Evolutionary conservation across 2,888 invertebrate genomes (phyloP), one percentile per base, ranked within the genome.

Genomic region (Drosophila atroscutellata): DNA sequence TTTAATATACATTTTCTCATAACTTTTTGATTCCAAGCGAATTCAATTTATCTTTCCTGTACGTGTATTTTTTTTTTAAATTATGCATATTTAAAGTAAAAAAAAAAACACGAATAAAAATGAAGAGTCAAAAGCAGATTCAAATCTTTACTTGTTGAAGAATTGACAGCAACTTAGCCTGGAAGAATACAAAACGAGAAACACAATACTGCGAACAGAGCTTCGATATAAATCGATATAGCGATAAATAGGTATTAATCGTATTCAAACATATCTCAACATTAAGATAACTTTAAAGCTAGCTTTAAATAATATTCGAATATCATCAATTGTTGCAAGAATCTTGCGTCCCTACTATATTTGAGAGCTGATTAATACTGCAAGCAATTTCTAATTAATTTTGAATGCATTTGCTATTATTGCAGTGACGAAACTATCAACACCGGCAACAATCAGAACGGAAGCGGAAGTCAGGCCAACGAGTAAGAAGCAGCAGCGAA

Each of bases 401-500:
- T 30, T n/a, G 30, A 45, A 66, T 72, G 51, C 47, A 42, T 59
- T 69, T 73, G 45, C 15, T 51, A 18, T 65, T 58, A 32, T 77
- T 77, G 62, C 77, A 77, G 77, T 28, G 32, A 49, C 18, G 30
- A 45, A 30, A 45, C 47, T 26, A 36, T 20, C 56, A 61, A 70
- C 59, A 70, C 67, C 39, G 45, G 59, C 52, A 39, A 60, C 66
- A 68, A 55, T 63, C 26, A 58, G 36, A 75, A 55, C 85, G 81
- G 81, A 81, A 81, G 65, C 83, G 83, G 77, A 85, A 85, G 73
- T 74, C 70, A 61, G 68, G 45, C 51, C 59, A 56, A 55, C 54
- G 47, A 49, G 56, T 39, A 20, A 24, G 42, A 24, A 50, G 32
- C n/a, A 60, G 51, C 15, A 52, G 52, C 37, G 51, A 45, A 20